Evolutionary conservation across 1,140 invertebrate genomes (phyloP).

Genomic region (Ptiloglossa arizonensis): DNA sequence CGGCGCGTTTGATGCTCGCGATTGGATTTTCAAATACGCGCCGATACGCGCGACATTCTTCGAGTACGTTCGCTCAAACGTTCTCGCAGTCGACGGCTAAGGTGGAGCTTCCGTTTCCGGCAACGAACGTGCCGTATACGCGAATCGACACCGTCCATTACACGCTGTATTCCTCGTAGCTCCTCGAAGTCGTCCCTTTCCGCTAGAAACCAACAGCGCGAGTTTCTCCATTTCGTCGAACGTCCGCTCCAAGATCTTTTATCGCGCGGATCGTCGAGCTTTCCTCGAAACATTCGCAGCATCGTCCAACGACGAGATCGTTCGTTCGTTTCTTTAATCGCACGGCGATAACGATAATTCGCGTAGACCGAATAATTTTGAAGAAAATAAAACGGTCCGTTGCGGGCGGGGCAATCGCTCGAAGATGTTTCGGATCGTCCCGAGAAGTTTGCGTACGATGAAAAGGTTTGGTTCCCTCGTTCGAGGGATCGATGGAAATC

Average conservation of each 20-base stretch:
- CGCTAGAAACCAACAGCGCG: not conserved
- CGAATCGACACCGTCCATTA: conserved; percentile 59
- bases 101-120: conserved; percentile 80
- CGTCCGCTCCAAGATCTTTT: too few relatives aligned
- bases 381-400: too few relatives aligned
- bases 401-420: too few relatives aligned
- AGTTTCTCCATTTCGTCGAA: not conserved
- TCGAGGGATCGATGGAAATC: conserved; percentile 29
- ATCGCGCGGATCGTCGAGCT: too few relatives aligned
- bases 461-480: too few relatives aligned
- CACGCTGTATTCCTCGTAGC: conserved; percentile 6
- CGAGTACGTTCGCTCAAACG: conserved; percentile 51
- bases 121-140: conserved; percentile 72
- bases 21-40: conserved; percentile 31
- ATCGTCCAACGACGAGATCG: too few relatives aligned
- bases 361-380: too few relatives aligned
- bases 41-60: conserved; percentile 52
- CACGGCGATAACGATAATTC: too few relatives aligned
- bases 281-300: not conserved
- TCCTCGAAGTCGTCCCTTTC: not conserved
- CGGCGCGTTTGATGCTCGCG: not conserved
- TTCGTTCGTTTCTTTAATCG: too few relatives aligned
- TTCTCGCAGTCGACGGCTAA: conserved; percentile 56
- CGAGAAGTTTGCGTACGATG: too few relatives aligned
- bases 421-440: too few relatives aligned